Base-by-base conservation (phyloP, 1,140 invertebrate genomes). In the Paraescarpia echinospica region DNA sequence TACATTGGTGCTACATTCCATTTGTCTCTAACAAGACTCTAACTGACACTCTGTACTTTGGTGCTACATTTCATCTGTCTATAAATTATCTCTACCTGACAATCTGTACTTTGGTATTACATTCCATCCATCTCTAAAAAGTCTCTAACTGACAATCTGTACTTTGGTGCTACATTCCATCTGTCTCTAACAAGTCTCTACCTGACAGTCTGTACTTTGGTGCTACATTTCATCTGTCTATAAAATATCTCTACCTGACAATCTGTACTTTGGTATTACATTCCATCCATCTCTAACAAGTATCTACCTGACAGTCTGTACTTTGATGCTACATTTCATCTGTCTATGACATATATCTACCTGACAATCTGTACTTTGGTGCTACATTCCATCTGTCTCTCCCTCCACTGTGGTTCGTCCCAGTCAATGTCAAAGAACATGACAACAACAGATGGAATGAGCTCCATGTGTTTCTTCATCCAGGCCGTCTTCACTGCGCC, bases 401-500 rank as follows among this genome's bases (percentile, higher is more conserved):
- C 98, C 94, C 98, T 98, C 98, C 98, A 99, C 91, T 98, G 97
- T 0, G 97, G 96, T 96, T 99, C 98, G 95, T 99, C 98, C 99
- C 99, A 99, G 96, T 99, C 98, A 94, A 99, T 97, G 95, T 99
- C 99, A 96, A 98, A 98, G 96, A 99, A 99, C 77, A 99, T 97
- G 14, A 99, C 98, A 91, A 99, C 97, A 0, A 99, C 97, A 5
- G 98, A 98, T 33, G 99, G 99, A 93, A 99, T 97, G 91, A 98
- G 97, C 94, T 98, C 97, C 12, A 99, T 96, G 96, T 99, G 98
- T 96, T 99, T 99, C 18, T 97, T 97, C 96, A 99, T 98, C 99
- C 99, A 99, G 95, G 98, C 98, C 14, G 97, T 97, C 95, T 99
- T 99, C 4, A 99, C 96, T 93, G 99, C 98, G 41, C 99, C 99